These are phyloP conservation scores for Champsocephalus gunnari DNA, from an alignment of 2,797 vertebrate genomes.

Conservation along the genomic window DNA sequence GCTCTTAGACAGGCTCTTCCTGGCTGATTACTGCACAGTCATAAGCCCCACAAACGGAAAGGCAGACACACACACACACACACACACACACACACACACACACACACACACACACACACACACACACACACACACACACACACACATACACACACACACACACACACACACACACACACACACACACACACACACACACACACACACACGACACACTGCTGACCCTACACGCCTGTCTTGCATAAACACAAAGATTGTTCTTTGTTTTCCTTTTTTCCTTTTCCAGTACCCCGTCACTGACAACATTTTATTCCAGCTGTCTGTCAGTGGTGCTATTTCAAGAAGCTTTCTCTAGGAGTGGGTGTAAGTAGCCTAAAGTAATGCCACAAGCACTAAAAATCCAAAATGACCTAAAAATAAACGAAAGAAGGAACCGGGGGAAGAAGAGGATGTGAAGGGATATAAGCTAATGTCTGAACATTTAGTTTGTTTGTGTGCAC, in stretches of 20 bases:
- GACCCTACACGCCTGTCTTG: slow-evolving; percentile 64
- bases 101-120: slow-evolving; percentile 25
- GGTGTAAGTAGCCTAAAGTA: slow-evolving; percentile 42
- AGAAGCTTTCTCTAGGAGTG: slow-evolving; percentile 59
- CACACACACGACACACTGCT: slow-evolving; percentile 48
- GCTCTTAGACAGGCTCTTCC: slow-evolving; percentile 73
- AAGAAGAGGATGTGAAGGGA: slow-evolving; percentile 57
- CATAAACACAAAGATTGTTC: slow-evolving; percentile 73
- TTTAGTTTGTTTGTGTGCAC: slow-evolving; percentile 37
- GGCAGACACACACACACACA: slow-evolving; percentile 23
- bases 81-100: background rate
- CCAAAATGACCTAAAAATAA: slow-evolving; percentile 68
- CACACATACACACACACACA: slow-evolving; percentile 4
- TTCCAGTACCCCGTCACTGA: slow-evolving; percentile 40
- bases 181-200: slow-evolving; percentile 40
- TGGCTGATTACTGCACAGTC: slow-evolving; percentile 74
- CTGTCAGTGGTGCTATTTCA: slow-evolving; percentile 66
- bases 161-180: slow-evolving; percentile 35
- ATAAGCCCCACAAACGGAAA: slow-evolving; percentile 67
- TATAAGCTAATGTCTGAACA: slow-evolving; percentile 52
- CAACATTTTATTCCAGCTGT: slow-evolving; percentile 56
- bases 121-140: slow-evolving; percentile 10
- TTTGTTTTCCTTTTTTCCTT: slow-evolving; percentile 65
- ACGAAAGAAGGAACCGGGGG: slow-evolving; percentile 55
- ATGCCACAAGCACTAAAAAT: slow-evolving; percentile 60